These are phyloP conservation scores for Chymomyza amoena DNA, from an alignment of 2,888 invertebrate species.

Conservation along the genomic window DNA sequence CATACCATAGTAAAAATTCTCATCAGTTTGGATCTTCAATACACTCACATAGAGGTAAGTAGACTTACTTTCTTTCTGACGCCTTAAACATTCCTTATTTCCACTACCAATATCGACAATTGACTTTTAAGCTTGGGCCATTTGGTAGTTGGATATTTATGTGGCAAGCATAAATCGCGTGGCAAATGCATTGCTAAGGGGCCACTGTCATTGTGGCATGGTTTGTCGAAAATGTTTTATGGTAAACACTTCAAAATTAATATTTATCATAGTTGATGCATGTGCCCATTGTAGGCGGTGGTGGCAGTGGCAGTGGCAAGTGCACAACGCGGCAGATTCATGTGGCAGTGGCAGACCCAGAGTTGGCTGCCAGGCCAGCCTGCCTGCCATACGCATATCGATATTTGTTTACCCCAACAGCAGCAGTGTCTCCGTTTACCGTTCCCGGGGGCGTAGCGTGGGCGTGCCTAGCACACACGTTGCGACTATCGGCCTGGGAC, in stretches of 20 bases:
- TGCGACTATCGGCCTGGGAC: not conserved
- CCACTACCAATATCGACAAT: too few species aligned
- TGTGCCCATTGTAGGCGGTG: not conserved
- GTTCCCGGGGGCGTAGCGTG: not conserved
- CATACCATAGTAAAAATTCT: too few species aligned
- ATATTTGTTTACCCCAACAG: slow-evolving; percentile 64
- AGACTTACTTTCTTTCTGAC: too few species aligned
- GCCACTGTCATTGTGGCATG: slow-evolving; percentile 8
- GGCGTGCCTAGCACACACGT: not conserved
- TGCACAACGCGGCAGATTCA: not conserved
- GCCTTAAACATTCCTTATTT: too few species aligned
- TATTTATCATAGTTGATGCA: slow-evolving; percentile 41
- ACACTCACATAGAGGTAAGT: too few species aligned
- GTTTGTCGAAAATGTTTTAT: slow-evolving; percentile 20
- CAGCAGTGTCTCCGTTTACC: slow-evolving; percentile 22
- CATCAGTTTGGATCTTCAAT: too few species aligned
- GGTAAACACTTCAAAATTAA: slow-evolving; percentile 26
- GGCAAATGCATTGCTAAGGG: slow-evolving; percentile 40
- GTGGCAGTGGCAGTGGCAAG: not conserved
- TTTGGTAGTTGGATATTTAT: not conserved
- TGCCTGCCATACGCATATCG: slow-evolving; percentile 51
- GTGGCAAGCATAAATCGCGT: slow-evolving; percentile 5
- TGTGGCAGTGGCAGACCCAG: slow-evolving; percentile 7
- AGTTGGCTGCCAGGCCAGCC: slow-evolving; percentile 34
- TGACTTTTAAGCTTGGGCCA: not conserved